Evolutionary conservation across 2,113 vertebrate species (phyloP), one percentile per base, ranked within the genome.

Genomic region (Cebidichthys violaceus): DNA sequence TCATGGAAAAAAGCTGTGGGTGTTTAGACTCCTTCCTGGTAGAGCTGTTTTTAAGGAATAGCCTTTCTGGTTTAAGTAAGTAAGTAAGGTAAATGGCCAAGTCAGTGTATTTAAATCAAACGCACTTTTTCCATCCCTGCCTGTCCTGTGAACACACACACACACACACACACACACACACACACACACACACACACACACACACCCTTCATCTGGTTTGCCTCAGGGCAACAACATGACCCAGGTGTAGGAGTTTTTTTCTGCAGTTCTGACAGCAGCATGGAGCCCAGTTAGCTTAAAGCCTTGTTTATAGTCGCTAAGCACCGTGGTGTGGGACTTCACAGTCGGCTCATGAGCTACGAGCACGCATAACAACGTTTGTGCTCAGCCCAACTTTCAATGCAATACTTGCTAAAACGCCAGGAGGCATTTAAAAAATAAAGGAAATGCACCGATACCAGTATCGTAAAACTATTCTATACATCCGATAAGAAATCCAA

Each of bases 241-340:
- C 81, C 76, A 71, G 7, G 72, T 70, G 83, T 59, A 74, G 81
- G 79, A 81, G 67, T 79, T 82, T 3, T 77, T 70, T 77, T 83
- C 82, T 45, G 67, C 68, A 90, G 86, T 54, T 50, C 68, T 35
- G 74, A 72, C 61, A 55, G 62, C 83, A 78, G 70, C 61, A 22
- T 45, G 17, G n/a, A 47, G 78, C 29, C 27, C 6, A 22, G 57
- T 37, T 68, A 29, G 55, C 37, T 9, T 20, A 9, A 52, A 6
- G 20, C 18, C 47, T 52, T 47, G 45, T 47, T 47, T 4, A 18
- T 6, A 47, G 37, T 39, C 7, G 37, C 37, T 39, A 0, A 2
- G 37, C 37, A 39, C 37, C 37, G 37, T 9, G 37, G 37, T 39
- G 8, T 39, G 37, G 37, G 37, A 9, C 37, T 39, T 9, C 37